Conservation (phyloP, 2,888 invertebrate species). For the Heliconius erato region DNA sequence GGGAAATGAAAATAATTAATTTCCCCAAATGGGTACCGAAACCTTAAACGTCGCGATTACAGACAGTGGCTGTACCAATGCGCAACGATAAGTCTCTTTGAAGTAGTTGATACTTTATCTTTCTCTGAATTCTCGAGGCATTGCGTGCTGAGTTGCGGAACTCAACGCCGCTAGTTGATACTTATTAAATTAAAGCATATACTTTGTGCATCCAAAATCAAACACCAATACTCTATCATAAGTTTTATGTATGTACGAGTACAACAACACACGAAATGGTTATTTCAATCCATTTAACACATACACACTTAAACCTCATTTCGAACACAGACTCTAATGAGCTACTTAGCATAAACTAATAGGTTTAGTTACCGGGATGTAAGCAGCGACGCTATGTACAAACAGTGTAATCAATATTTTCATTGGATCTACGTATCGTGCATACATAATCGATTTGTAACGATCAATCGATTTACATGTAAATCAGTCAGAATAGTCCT, state of each 20-base stretch:
- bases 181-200: background rate
- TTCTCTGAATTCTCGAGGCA: too few relatives aligned
- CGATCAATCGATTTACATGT: background rate
- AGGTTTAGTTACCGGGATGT: constrained; percentile 9
- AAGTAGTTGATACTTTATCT: too few relatives aligned
- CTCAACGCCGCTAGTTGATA: too few relatives aligned
- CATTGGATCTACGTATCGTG: background rate
- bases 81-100: too few relatives aligned
- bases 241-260: background rate
- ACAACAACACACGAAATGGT: constrained; percentile 1
- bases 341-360: constrained; percentile 31
- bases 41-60: too few relatives aligned
- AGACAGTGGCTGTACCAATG: too few relatives aligned
- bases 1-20: too few relatives aligned
- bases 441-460: background rate
- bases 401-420: constrained; percentile 25
- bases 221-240: background rate
- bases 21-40: too few relatives aligned
- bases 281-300: constrained; percentile 12
- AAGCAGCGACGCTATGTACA: constrained; percentile 15
- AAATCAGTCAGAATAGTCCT: background rate
- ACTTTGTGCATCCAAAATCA: background rate
- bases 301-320: constrained; percentile 10
- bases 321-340: constrained; percentile 30
- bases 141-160: too few relatives aligned